phyloP scores from a whole-genome alignment of 2,113 vertebrate genomes.

The Myxocyprinus asiaticus region DNA sequence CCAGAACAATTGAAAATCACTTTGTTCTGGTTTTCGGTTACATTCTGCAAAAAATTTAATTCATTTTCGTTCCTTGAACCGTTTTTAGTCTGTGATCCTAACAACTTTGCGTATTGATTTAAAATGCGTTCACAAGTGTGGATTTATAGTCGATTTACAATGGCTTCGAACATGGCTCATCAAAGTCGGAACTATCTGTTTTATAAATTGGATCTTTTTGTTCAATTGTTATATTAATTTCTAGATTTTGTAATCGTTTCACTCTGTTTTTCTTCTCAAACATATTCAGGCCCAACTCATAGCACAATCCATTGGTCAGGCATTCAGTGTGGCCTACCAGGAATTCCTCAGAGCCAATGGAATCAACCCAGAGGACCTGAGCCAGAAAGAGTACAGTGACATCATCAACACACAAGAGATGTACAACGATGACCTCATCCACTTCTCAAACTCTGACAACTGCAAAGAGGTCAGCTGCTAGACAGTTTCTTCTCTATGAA shows the following conservation, averaged over 20 bases:
- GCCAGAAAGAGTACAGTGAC: constrained; percentile 98
- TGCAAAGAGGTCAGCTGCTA: constrained; percentile 91
- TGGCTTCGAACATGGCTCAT: no score
- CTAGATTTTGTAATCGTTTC: neutral
- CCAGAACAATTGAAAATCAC: no score
- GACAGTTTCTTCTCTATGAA: neutral
- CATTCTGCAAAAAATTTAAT: no score
- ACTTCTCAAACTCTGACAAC: constrained; percentile 99
- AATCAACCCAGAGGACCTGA: constrained; percentile 97
- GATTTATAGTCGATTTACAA: no score
- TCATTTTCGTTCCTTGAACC: no score
- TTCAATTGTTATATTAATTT: neutral
- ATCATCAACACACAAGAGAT: constrained; percentile 99
- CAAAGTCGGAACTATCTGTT: no score
- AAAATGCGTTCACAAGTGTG: no score
- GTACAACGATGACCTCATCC: constrained; percentile 99
- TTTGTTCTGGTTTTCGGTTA: no score
- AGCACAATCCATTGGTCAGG: constrained; percentile 97
- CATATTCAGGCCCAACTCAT: constrained; percentile 90
- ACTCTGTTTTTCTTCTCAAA: constrained; percentile 16
- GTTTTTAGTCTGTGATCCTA: no score
- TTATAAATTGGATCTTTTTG: no score
- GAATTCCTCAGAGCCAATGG: constrained; percentile 97
- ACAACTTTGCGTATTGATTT: no score
- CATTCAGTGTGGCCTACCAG: constrained; percentile 98